phyloP scores from a whole-genome alignment of 1,140 invertebrate genomes.

The Eurosta solidaginis region DNA sequence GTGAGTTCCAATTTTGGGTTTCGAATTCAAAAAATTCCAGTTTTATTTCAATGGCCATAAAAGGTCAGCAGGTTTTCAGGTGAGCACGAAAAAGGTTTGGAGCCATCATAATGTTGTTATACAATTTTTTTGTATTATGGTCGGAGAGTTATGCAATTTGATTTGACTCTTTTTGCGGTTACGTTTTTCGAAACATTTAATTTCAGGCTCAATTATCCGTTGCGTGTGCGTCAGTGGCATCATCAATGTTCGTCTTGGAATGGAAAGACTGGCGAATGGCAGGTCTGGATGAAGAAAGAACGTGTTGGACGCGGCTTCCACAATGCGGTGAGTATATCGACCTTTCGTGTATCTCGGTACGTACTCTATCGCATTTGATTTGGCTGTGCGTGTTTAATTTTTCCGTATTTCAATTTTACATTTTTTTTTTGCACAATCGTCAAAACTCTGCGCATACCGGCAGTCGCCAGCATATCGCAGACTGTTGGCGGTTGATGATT shows the following conservation, averaged over 20 bases:
- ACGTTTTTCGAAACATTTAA: not conserved
- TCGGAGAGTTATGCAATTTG: not conserved
- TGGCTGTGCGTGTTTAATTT: not conserved
- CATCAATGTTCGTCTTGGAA: conserved; percentile 86
- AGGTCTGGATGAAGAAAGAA: conserved; percentile 82
- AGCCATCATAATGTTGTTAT: not conserved
- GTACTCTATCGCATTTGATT: not conserved
- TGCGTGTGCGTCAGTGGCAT: conserved; percentile 80
- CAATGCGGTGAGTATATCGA: conserved; percentile 72
- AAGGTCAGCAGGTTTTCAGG: conserved; percentile 77
- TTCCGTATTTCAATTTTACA: not conserved
- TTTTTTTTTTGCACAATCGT: not conserved
- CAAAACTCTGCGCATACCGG: not conserved
- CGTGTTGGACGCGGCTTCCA: conserved; percentile 80
- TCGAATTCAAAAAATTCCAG: conserved; percentile 77
- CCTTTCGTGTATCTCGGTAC: not conserved
- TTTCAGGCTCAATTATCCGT: conserved; percentile 75
- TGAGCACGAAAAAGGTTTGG: conserved; percentile 38
- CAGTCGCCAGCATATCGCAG: not conserved
- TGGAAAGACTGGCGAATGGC: conserved; percentile 83
- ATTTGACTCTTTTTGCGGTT: not conserved
- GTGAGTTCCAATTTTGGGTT: conserved; percentile 76
- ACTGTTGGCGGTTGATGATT: not conserved
- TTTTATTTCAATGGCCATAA: conserved; percentile 78
- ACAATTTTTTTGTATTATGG: not conserved